Evolutionary conservation across 2,797 vertebrate species (phyloP).

Genomic region (Eptatretus atami): DNA sequence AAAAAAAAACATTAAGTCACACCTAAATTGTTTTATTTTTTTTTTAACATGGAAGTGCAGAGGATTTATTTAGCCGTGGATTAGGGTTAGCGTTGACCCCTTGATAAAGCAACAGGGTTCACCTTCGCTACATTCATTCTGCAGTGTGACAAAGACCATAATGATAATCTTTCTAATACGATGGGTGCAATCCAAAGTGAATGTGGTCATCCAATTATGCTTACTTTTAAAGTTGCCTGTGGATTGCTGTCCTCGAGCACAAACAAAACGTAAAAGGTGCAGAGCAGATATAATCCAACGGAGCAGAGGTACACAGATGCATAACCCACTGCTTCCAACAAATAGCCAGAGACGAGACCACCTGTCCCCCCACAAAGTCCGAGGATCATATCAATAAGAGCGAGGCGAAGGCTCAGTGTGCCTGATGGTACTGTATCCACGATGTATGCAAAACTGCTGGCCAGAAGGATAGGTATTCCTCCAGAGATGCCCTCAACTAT

Average conservation of each 20-base stretch:
- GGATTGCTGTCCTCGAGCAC: not conserved
- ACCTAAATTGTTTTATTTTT: no score
- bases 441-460: conserved; percentile 2
- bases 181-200: no score
- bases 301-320: conserved; percentile 2
- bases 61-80: no score
- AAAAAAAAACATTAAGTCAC: no score
- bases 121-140: no score
- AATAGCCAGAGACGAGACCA: not conserved
- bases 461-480: not conserved
- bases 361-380: not conserved
- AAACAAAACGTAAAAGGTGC: not conserved
- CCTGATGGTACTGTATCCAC: not conserved
- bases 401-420: conserved; percentile 2
- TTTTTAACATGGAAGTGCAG: no score
- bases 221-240: not conserved
- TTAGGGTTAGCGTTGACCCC: no score
- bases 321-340: not conserved
- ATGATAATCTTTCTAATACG: no score
- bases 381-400: not conserved
- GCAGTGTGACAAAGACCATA: no score
- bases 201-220: no score
- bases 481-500: not conserved
- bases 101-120: no score
- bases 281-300: not conserved